Evolutionary conservation across 2,888 invertebrate species (phyloP).

Genomic region (Himalopsyche japonica): DNA sequence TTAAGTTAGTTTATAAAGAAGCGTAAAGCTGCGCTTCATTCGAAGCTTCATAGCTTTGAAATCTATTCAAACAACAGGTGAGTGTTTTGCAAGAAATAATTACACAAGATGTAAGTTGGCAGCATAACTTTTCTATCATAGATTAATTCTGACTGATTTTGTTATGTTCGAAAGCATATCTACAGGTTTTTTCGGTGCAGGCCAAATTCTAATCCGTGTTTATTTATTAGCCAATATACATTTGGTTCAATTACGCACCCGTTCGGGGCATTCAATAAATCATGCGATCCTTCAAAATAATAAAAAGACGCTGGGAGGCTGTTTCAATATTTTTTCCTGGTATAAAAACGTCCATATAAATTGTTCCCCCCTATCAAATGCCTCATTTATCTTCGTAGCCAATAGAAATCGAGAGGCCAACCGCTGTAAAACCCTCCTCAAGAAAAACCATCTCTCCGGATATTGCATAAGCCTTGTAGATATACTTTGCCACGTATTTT

Average conservation of each 20-base stretch:
- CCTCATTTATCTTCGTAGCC: constrained; percentile 41
- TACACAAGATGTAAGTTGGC: no score
- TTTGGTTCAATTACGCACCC: background rate
- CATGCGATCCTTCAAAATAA: constrained; percentile 37
- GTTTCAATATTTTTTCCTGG: constrained; percentile 33
- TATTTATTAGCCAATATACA: background rate
- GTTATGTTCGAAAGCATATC: background rate
- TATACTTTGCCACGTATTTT: constrained; percentile 30
- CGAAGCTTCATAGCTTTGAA: no score
- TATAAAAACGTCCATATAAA: constrained; percentile 36
- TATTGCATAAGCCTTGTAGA: constrained; percentile 37
- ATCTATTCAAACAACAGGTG: no score
- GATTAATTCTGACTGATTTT: no score
- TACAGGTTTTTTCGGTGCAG: background rate
- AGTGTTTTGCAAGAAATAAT: no score
- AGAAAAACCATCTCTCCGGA: constrained; percentile 28
- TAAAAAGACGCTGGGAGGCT: constrained; percentile 24
- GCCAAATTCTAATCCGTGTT: background rate
- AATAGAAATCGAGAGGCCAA: constrained; percentile 40
- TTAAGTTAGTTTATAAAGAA: no score
- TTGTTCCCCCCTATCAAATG: constrained; percentile 36
- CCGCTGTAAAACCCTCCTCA: constrained; percentile 39
- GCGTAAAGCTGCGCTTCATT: no score
- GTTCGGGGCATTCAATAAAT: constrained; percentile 29
- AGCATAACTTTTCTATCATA: no score